Evolutionary conservation across 2,888 invertebrate genomes (phyloP), one percentile per base, ranked within the genome.

Genomic region (Allophyes oxyacanthae): DNA sequence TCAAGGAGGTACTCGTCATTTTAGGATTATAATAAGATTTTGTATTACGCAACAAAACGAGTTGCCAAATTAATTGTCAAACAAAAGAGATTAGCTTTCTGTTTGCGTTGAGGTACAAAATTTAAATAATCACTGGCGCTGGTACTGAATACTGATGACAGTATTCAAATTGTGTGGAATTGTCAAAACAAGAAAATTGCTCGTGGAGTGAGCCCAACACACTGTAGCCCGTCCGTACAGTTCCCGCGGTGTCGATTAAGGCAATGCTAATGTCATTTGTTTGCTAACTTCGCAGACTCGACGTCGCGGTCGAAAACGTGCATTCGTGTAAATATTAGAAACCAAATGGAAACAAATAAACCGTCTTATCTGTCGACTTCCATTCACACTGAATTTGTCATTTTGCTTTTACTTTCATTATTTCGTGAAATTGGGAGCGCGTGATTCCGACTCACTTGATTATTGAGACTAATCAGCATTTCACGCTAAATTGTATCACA

Each of bases 231-330:
- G 75, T 75, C 54, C 57, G 75, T 73, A 83, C 77, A 72, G 81
- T 81, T 87, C 89, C 89, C 89, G 81, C 77, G 88, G 82, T 86
- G 90, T 87, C 88, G 88, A 90, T 92, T 91, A 91, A 83, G 84
- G 83, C 85, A 84, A 90, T 87, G 88, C 87, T 90, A 90, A 91
- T 89, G 88, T 80, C 86, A 86, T 90, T 89, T 91, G 87, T 90
- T 89, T 88, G 85, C 82, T 75, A 87, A 89, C 87, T 90, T 88
- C 72, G 77, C 84, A 90, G 88, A 87, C 87, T 74, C 77, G 74
- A 66, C 67, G 68, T 69, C 72, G 80, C 76, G 72, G 79, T 78
- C 78, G 75, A 78, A 78, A 75, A 79, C 78, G 76, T 81, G 81
- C 82, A 84, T 81, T 78, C 69, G 74, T 80, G 78, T 81, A 86